Base-by-base conservation (phyloP, 2,888 invertebrate species). In the Eupithecia insigniata region DNA sequence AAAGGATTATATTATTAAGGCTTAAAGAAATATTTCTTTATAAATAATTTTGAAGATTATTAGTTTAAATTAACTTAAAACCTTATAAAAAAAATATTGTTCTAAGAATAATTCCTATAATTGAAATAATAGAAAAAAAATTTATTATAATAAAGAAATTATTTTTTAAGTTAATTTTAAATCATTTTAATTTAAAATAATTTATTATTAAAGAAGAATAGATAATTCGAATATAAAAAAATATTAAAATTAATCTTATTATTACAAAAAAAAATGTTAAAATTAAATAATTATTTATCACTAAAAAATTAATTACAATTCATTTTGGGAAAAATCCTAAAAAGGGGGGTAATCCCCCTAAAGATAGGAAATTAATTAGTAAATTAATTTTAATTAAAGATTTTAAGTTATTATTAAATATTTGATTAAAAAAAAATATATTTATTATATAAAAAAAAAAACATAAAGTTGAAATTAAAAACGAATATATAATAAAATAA, bases 41-140 rank as follows among this genome's bases (percentile, higher is more conserved):
- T 95, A 92, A 85, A 92, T 88, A 95, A 93, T 95, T 95, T 95
- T 95, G 95, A 95, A 95, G 94, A 95, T 89, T 95, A 93, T 91
- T 92, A 95, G 95, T 95, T 95, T 95, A 80, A 73, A 78, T 95
- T 95, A 95, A 95, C 94, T 95, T 95, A 95, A 95, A 95, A 91
- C 90, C 93, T 95, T 95, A 90, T 73, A 85, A 73, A 83, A 83
- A 89, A 86, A 88, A 86, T 79, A 90, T 85, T 71, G 88, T 90
- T 88, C 87, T 89, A 66, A 90, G 64, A 82, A 89, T 88, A 84
- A 90, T 84, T 70, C 90, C 87, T 79, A 60, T 66, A 70, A 88
- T 74, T 22, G 89, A 90, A 76, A 89, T 80, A 73, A 88, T 82
- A 22, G 84, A 87, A 66, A 87, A 81, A 76, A 85, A 82, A 81